phyloP scores from a whole-genome alignment of 1,140 invertebrate genomes.

The Drosophila albomicans region DNA sequence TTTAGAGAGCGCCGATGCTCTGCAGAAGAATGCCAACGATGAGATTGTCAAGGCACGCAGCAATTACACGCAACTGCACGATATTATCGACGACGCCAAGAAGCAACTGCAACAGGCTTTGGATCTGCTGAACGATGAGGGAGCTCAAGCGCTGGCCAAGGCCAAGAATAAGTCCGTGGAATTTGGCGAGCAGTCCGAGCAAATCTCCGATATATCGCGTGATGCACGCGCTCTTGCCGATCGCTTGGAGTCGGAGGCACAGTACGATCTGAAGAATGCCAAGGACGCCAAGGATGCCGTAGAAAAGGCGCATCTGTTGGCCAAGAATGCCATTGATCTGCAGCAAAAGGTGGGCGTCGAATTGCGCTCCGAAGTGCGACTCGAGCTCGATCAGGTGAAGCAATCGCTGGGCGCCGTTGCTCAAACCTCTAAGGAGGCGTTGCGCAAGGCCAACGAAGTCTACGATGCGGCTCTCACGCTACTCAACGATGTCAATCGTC shows the following conservation, averaged over 20 bases:
- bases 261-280: slow-evolving; percentile 91
- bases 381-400: slow-evolving; percentile 87
- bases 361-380: slow-evolving; percentile 86
- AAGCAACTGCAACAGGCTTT: slow-evolving; percentile 90
- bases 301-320: slow-evolving; percentile 91
- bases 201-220: slow-evolving; percentile 95
- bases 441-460: slow-evolving; percentile 89
- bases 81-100: slow-evolving; percentile 90
- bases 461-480: slow-evolving; percentile 92
- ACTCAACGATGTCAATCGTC: slow-evolving; percentile 90
- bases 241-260: slow-evolving; percentile 90
- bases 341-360: slow-evolving; percentile 92
- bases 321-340: slow-evolving; percentile 91
- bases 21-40: slow-evolving; percentile 87
- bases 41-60: slow-evolving; percentile 88
- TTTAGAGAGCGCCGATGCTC: slow-evolving; percentile 87
- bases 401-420: slow-evolving; percentile 89
- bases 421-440: slow-evolving; percentile 89
- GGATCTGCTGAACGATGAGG: slow-evolving; percentile 92
- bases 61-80: slow-evolving; percentile 91
- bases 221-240: slow-evolving; percentile 93
- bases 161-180: slow-evolving; percentile 93
- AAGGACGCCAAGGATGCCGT: slow-evolving; percentile 94
- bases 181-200: slow-evolving; percentile 95
- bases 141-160: slow-evolving; percentile 90